Base-by-base conservation (phyloP, 2,888 invertebrate genomes). In the Eristalinus aeneus region DNA sequence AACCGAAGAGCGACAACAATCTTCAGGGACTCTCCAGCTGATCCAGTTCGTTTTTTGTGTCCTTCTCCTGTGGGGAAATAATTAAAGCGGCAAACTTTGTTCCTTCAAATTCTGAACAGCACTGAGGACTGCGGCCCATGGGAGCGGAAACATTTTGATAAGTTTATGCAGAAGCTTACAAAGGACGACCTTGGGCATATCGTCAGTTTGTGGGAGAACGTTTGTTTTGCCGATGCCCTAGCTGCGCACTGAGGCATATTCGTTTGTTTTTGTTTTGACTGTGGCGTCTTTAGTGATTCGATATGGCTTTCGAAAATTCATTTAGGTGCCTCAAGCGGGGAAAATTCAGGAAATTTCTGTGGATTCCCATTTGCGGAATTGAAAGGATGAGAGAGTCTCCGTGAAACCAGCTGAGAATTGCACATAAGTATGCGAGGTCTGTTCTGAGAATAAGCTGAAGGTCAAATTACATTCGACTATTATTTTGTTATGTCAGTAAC, bases 111-210 rank as follows among this genome's bases (percentile, higher is more conserved):
- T 39, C 34, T 16, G 22, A 69, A 20, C 32, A 10, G 16, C n/a
- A 11, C 6, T n/a, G 12, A 6, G 20, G 11, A 46, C 16, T 39
- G 6, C 39, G 20, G 20, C 56, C 22, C 20, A 36, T 31, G 23
- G 9, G 39, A 31, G 54, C 27, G 34, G 23, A 46, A 56, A 32
- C 31, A 34, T 22, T 64, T 20, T 69, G 78, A 74, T 78, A 69
- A 74, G 78, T 77, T 69, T 58, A 64, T 56, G 56, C 68, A 60
- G 46, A 69, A 83, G 69, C 72, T 83, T 69, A 5, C 9, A 39
- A 68, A 73, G 61, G 23, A 31, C 46, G 68, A 73, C 68, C 63
- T 46, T 76, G 67, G 61, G 63, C 53, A 22, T 22, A 4, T 6
- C 39, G 16, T 46, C 46, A 6, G 46, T 46, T 46, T 46, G 16